These are phyloP conservation scores for Amblyjoppa fuscipennis DNA, from an alignment of 2,888 invertebrate species.

Conservation along the genomic window DNA sequence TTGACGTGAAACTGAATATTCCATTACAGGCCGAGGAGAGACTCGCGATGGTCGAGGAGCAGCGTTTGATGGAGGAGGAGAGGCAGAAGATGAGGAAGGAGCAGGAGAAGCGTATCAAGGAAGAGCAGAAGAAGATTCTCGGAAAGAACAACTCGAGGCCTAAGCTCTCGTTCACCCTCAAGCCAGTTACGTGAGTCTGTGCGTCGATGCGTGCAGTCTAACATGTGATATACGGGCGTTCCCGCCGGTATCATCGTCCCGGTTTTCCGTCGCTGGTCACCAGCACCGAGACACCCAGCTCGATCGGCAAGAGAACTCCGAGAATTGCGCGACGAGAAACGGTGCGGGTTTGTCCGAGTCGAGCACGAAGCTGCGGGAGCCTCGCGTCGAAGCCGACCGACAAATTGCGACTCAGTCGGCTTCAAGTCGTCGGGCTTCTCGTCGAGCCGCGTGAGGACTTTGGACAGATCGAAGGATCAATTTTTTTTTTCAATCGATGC, in stretches of 20 bases:
- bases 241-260: conserved; percentile 53
- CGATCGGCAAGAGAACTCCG: background rate
- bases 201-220: conserved; percentile 81
- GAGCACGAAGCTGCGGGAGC: background rate
- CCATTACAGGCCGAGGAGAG: conserved; percentile 95
- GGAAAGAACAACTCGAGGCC: conserved; percentile 99
- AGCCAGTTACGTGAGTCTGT: conserved; percentile 90
- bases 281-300: background rate
- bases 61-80: conserved; percentile 98
- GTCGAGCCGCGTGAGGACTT: conserved; percentile 13
- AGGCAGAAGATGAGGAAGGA: conserved; percentile 96
- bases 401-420: background rate
- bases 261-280: background rate
- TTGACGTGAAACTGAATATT: conserved; percentile 29
- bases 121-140: conserved; percentile 98
- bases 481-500: conserved; percentile 26
- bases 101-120: conserved; percentile 95
- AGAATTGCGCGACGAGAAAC: background rate
- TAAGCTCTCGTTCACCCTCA: conserved; percentile 96
- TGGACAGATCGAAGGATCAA: conserved; percentile 14
- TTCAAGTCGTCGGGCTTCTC: background rate
- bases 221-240: conserved; percentile 80
- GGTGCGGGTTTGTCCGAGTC: background rate
- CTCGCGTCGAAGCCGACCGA: conserved; percentile 10
- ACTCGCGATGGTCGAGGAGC: conserved; percentile 98